Evolutionary conservation across 2,113 vertebrate species (phyloP), one percentile per base, ranked within the genome.

Genomic region (Arothron firmamentum): DNA sequence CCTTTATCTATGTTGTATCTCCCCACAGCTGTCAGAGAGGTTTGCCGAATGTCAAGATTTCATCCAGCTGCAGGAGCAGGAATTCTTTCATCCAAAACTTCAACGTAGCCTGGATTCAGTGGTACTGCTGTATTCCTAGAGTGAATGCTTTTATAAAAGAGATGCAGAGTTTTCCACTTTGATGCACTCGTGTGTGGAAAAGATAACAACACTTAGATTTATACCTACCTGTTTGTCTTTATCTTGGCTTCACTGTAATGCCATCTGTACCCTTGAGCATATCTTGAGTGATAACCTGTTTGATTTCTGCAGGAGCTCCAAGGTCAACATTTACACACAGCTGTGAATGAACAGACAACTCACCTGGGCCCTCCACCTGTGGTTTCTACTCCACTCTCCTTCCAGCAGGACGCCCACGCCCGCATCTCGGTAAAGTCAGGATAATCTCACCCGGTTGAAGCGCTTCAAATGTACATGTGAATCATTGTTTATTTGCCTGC

Each of bases 41-140:
- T 92, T 96, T 82, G 85, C 91, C 56, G 92, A 93, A 78, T 93
- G 93, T 74, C 94, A 93, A 76, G 88, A 92, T 64, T 88, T 92
- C 63, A 89, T 94, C 78, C 94, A 95, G 69, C 86, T 84, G 49
- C 92, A 91, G 68, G 89, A 95, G 2, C 93, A 97, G 75, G 90
- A 94, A 34, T 88, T 87, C 1, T 83, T 89, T 65, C 81, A 78
- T 19, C 84, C 93, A 42, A 93, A 93, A 62, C 89, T 96, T 54
- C 92, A 92, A 12, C 94, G 93, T 34, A 80, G 90, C 20, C 76
- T 95, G 72, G 89, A 93, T 71, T 59, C 93, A 7, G 94, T 93
- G 89, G 93, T 93, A 86, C 67, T 67, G 42, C 18, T 31, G 8
- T 21, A 21, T 41, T 25, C 15, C 48, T 38, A 38, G 34, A 38